Evolutionary conservation across 2,113 vertebrate species (phyloP).

Genomic region (Thalassoma bifasciatum): DNA sequence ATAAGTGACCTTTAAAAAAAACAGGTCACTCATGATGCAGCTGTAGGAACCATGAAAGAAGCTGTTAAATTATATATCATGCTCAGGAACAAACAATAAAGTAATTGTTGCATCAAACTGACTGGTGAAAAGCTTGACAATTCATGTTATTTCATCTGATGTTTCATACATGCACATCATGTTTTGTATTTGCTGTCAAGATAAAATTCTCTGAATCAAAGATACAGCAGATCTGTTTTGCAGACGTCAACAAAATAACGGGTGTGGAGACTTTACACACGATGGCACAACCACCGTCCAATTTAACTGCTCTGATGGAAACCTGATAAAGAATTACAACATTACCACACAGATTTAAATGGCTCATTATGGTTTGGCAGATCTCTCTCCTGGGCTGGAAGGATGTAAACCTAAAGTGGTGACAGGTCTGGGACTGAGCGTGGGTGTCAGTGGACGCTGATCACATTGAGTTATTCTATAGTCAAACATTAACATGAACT

Average conservation of each 20-base stretch:
- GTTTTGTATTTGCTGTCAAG: conserved; percentile 6
- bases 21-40: not conserved
- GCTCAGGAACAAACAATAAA: no score
- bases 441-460: conserved; percentile 11
- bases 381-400: not conserved
- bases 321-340: conserved; percentile 50
- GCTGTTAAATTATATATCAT: no score
- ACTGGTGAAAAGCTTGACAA: no score
- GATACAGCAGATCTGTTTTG: conserved; percentile 11
- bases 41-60: not conserved
- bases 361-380: conserved; percentile 57
- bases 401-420: not conserved
- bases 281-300: conserved; percentile 17
- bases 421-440: not conserved
- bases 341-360: conserved; percentile 48
- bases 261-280: not conserved
- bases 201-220: conserved; percentile 28
- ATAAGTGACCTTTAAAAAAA: not conserved
- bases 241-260: not conserved
- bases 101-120: no score
- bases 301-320: conserved; percentile 33
- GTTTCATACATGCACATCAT: no score
- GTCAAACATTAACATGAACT: not conserved
- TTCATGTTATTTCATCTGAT: no score
- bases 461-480: not conserved